A percentile compares a stretch with the other conserved stretches of the same genome.
These are phyloP conservation scores for Eudemis profundana DNA, from an alignment of 2,888 invertebrate species.

Conservation along the genomic window DNA sequence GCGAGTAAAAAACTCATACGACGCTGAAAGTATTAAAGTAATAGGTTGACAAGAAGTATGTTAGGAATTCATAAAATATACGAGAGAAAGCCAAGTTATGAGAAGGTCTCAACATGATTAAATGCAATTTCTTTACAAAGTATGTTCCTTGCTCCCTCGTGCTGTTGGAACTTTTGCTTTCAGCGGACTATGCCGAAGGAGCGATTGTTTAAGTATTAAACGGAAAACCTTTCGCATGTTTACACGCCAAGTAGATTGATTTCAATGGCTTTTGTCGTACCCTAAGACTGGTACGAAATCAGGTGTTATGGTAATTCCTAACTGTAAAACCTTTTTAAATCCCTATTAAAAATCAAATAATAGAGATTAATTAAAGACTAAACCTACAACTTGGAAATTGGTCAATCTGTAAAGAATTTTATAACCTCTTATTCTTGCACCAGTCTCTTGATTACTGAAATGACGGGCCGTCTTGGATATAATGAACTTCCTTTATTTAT, in stretches of 20 bases:
- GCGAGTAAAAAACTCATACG: conserved; percentile 62
- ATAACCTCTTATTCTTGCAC: too few species aligned
- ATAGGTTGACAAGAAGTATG: conserved; percentile 77
- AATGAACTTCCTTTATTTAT: too few species aligned
- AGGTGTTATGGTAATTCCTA: neutral
- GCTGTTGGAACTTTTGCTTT: conserved; percentile 73
- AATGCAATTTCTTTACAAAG: conserved; percentile 82
- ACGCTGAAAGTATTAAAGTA: conserved; percentile 72
- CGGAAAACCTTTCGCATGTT: conserved; percentile 17
- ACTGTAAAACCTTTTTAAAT: too few species aligned
- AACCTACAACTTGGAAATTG: too few species aligned
- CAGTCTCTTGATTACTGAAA: too few species aligned
- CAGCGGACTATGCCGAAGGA: conserved; percentile 58
- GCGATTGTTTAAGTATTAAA: conserved; percentile 52
- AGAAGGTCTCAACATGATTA: conserved; percentile 76
- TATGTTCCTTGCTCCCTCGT: conserved; percentile 73
- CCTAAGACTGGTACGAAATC: too few species aligned
- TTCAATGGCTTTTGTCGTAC: neutral
- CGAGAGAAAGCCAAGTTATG: conserved; percentile 71
- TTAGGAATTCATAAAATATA: conserved; percentile 76
- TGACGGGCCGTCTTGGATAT: too few species aligned
- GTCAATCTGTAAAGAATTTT: too few species aligned
- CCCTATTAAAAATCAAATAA: too few species aligned
- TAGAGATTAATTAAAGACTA: too few species aligned
- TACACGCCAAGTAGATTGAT: conserved; percentile 15